phyloP scores from a whole-genome alignment of 2,888 invertebrate species.

The Eristalinus sepulchralis region DNA sequence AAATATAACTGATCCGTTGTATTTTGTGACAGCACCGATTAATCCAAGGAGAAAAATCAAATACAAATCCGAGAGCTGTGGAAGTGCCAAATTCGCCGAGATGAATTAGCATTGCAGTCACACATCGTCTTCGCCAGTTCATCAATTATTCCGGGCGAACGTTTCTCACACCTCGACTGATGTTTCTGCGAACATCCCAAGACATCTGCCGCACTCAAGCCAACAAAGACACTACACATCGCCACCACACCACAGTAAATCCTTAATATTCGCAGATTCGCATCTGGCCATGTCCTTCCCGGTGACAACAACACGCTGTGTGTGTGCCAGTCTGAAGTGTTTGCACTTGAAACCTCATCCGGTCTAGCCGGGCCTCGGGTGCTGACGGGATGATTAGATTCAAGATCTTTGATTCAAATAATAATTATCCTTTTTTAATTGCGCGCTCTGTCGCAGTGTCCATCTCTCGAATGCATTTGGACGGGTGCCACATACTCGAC shows the following conservation, averaged over 20 bases:
- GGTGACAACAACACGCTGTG: neutral
- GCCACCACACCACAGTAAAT: conserved; percentile 10
- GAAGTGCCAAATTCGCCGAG: neutral
- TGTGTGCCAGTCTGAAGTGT: conserved; percentile 29
- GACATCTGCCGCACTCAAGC: conserved; percentile 42
- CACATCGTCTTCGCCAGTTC: conserved; percentile 3
- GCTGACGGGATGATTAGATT: conserved; percentile 64
- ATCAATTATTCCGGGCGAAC: conserved; percentile 49
- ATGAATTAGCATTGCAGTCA: conserved; percentile 16
- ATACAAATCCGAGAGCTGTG: neutral
- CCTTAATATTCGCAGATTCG: conserved; percentile 34
- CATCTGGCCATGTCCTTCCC: conserved; percentile 43
- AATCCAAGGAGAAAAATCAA: neutral
- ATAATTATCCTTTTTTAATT: conserved; percentile 68
- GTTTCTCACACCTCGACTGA: neutral
- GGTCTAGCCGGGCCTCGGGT: conserved; percentile 58
- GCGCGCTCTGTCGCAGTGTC: conserved; percentile 61
- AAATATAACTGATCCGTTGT: neutral
- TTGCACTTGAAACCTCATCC: conserved; percentile 67
- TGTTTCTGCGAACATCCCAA: conserved; percentile 13
- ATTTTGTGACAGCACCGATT: conserved; percentile 22
- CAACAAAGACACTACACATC: neutral
- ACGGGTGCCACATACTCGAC: conserved; percentile 59
- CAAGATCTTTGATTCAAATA: conserved; percentile 67
- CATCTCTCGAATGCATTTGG: conserved; percentile 65